Evolutionary conservation across 1,140 invertebrate species (phyloP).

Genomic region (Papilio glaucus): DNA sequence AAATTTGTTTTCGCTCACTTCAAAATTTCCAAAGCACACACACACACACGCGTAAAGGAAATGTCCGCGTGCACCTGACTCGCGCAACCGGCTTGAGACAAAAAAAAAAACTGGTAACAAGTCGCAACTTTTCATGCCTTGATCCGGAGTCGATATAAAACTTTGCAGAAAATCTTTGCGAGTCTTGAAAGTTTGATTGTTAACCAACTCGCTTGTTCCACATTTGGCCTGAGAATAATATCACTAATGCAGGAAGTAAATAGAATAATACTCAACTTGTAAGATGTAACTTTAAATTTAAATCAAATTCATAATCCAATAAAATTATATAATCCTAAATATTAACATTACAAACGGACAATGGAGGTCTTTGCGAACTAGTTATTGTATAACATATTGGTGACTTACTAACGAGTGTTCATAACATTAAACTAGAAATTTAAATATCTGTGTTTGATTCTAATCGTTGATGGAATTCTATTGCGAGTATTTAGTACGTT

Average conservation of each 20-base stretch:
- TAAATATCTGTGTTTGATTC: too few relatives aligned
- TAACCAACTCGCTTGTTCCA: constrained; percentile 1
- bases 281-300: background rate
- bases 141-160: background rate
- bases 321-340: too few relatives aligned
- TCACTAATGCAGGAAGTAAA: background rate
- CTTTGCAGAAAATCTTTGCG: background rate
- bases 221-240: background rate
- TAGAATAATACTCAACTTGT: background rate
- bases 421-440: too few relatives aligned
- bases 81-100: background rate
- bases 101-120: background rate
- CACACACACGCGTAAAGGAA: background rate
- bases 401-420: too few relatives aligned
- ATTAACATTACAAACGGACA: too few relatives aligned
- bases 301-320: too few relatives aligned
- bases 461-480: too few relatives aligned
- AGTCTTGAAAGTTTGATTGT: constrained; percentile 5
- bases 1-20: background rate
- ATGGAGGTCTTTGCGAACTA: too few relatives aligned
- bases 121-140: constrained; percentile 1
- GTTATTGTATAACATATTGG: too few relatives aligned
- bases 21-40: background rate
- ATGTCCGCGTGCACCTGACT: background rate
- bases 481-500: too few relatives aligned